Base-by-base conservation (phyloP, 1,140 invertebrate genomes). In the Lepidurus couesii region DNA sequence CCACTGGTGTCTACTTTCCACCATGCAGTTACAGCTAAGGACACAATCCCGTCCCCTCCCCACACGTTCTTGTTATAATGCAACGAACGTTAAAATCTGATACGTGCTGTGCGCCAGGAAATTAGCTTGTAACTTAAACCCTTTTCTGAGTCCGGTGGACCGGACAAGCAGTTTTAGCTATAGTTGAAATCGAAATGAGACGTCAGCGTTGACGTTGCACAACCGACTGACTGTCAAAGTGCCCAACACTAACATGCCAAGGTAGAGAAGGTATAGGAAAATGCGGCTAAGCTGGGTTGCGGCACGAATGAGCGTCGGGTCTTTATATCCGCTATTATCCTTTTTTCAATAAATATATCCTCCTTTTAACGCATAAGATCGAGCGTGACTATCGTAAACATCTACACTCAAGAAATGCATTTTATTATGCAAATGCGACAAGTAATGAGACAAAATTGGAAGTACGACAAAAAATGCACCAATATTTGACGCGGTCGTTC, bases 151-250 rank as follows among this genome's bases (percentile, higher is more conserved):
- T 34, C 34, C 34, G 34, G 34, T 34, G 1, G 34, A 34, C 34
- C 34, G 34, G 34, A 34, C 34, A 34, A 21, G 53, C 53, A 21
- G 9, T 13, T 65, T 65, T 16, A 65, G 45, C 53, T 65, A 65
- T 65, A 65, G 53, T n/a, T 13, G 16, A n/a, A 8, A 16, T 21
- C 53, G 53, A 65, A 65, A 65, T 13, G 21, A 65, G 53, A 65
- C 53, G 53, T 65, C 53, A 65, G 53, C 53, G 53, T 65, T 65
- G 53, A 65, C 53, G 53, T 65, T 65, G 53, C 53, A 65, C 53
- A 65, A 65, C 53, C 53, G 53, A 65, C 53, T 65, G n/a, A 65
- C 53, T 65, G 53, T 21, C 53, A 65, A 65, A 13, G 53, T 65
- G 53, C 53, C 53, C n/a, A 65, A 7, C 21, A 3, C 53, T 65